These are phyloP conservation scores for Trissonchulus sp. DNA, from an alignment of 2,888 invertebrate genomes.

Conservation along the genomic window DNA sequence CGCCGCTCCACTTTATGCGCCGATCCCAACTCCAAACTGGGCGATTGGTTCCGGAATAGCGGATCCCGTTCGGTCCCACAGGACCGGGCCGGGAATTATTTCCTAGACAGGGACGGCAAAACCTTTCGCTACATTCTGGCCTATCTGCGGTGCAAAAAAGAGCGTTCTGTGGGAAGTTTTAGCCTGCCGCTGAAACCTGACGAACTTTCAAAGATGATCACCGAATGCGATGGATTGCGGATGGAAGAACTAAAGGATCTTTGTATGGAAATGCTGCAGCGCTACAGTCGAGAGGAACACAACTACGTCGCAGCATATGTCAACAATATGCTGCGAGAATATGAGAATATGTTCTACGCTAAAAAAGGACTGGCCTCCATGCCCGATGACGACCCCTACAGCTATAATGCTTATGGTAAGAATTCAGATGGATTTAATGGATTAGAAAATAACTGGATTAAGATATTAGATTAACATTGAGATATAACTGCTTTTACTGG, in stretches of 20 bases:
- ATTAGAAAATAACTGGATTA: too few relatives aligned
- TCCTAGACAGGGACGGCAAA: constrained; percentile 93
- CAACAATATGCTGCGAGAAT: constrained; percentile 17
- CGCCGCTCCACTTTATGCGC: constrained; percentile 45
- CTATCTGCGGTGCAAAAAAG: constrained; percentile 81
- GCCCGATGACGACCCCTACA: constrained; percentile 7
- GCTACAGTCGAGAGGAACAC: constrained; percentile 30
- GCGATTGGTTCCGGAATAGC: constrained; percentile 31
- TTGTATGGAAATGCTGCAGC: constrained; percentile 31
- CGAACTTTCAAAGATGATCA: constrained; percentile 42
- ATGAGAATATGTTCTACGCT: constrained; percentile 16
- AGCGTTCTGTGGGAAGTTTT: constrained; percentile 45
- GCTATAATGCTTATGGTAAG: not conserved
- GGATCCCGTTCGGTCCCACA: constrained; percentile 6
- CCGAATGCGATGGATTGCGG: constrained; percentile 30
- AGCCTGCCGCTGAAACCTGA: constrained; percentile 51
- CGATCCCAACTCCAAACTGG: constrained; percentile 44
- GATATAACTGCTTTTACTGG: too few relatives aligned
- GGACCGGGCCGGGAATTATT: constrained; percentile 64
- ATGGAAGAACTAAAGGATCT: constrained; percentile 30
- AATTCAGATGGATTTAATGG: too few relatives aligned
- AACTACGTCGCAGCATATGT: constrained; percentile 27
- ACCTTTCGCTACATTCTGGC: constrained; percentile 96
- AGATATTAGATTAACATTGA: too few relatives aligned
- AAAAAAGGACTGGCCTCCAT: not conserved